Conservation (phyloP, 2,888 invertebrate genomes). For the Machimus atricapillus region DNA sequence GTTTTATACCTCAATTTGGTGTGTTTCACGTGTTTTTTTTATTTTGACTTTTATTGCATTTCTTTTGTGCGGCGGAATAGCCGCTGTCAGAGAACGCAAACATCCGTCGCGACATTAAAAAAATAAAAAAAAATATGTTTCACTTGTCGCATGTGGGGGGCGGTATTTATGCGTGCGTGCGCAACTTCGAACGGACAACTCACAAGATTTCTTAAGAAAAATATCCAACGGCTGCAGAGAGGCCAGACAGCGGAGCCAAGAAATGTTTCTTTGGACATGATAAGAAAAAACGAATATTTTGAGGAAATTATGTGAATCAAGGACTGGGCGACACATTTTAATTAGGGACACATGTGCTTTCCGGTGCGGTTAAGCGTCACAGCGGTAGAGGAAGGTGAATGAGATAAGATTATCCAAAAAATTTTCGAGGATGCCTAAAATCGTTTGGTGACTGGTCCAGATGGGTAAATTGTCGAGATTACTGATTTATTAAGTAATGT, state of each 20-base stretch:
- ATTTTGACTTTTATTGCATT: background rate
- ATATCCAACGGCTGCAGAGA: background rate
- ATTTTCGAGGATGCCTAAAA: background rate
- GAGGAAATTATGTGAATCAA: background rate
- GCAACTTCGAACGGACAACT: background rate
- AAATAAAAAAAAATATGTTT: background rate
- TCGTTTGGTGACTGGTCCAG: background rate
- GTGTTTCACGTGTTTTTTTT: background rate
- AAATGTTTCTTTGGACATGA: background rate
- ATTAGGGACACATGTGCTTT: slow-evolving; percentile 38
- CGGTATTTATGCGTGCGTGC: background rate
- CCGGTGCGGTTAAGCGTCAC: background rate
- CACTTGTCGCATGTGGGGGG: slow-evolving; percentile 23
- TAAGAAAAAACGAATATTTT: background rate
- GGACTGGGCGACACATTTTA: background rate
- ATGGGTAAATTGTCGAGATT: background rate
- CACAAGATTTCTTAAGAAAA: background rate
- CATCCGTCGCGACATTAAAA: slow-evolving; percentile 34
- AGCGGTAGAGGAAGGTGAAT: background rate
- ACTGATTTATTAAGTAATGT: background rate
- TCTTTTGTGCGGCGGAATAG: slow-evolving; percentile 8
- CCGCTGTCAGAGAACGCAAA: slow-evolving; percentile 26
- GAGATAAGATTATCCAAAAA: background rate
- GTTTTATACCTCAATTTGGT: background rate
- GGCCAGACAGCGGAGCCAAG: background rate